These are phyloP conservation scores for Eretmocerus hayati DNA, from an alignment of 2,888 invertebrate species.

Conservation along the genomic window DNA sequence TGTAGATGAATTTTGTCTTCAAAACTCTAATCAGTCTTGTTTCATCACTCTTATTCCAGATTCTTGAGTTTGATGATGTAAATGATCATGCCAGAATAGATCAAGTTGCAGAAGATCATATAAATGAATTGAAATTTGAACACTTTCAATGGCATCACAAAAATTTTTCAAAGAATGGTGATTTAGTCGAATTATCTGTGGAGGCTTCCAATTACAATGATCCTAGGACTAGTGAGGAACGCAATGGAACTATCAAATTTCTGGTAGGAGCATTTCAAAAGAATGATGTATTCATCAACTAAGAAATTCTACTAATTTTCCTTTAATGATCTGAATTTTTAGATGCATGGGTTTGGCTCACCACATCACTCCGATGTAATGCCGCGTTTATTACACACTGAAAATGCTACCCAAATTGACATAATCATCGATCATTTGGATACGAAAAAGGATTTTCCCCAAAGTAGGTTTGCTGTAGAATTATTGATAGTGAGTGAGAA, in stretches of 20 bases:
- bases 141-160: slow-evolving; percentile 45
- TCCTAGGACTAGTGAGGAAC: slow-evolving; percentile 31
- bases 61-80: slow-evolving; percentile 56
- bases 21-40: slow-evolving; percentile 9
- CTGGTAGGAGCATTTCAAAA: too few relatives aligned
- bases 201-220: slow-evolving; percentile 34
- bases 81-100: slow-evolving; percentile 49
- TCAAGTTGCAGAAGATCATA: slow-evolving; percentile 30
- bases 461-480: slow-evolving; percentile 58
- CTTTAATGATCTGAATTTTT: slow-evolving; percentile 26
- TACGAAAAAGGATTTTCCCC: slow-evolving; percentile 46
- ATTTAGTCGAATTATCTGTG: slow-evolving; percentile 41
- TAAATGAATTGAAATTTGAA: slow-evolving; percentile 40
- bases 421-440: slow-evolving; percentile 54
- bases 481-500: slow-evolving; percentile 52
- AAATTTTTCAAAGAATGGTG: slow-evolving; percentile 39
- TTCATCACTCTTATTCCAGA: slow-evolving; percentile 47
- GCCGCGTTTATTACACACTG: slow-evolving; percentile 61
- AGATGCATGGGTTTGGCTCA: slow-evolving; percentile 52
- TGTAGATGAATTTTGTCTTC: neutral
- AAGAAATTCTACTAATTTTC: slow-evolving; percentile 21
- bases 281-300: neutral
- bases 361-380: slow-evolving; percentile 49
- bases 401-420: slow-evolving; percentile 60
- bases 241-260: slow-evolving; percentile 38